Evolutionary conservation across 2,888 invertebrate species (phyloP), one percentile per base, ranked within the genome.

Genomic region (Nomada ruficornis): DNA sequence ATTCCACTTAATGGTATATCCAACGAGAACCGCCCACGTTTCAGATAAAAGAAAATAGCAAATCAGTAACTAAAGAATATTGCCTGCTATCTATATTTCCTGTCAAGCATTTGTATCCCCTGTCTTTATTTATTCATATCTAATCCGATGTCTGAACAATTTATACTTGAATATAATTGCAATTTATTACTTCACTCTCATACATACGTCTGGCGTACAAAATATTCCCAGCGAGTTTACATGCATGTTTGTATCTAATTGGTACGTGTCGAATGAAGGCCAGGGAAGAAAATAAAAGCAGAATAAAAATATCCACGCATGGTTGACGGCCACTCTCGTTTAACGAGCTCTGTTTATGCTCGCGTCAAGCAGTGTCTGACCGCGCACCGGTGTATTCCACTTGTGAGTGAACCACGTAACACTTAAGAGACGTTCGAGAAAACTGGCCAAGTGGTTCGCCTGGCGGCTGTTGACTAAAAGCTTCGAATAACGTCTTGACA

Each of bases 401-500:
- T 57, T 50, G n/a, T 42, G 47, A n/a, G 52, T 13, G 63, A 55
- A 69, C 29, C 50, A 67, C 23, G 26, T n/a, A n/a, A 47, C 80
- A 57, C 80, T 80, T 52, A 18, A 55, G 67, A 50, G 72, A 68
- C 68, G 52, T 80, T 68, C 55, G 60, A 71, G 80, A 71, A 79
- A 79, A 60, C 65, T 79, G 60, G 47, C 80, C 80, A 77, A 80
- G 65, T 78, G 65, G 23, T 47, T 50, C 67, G 10, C 23, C 36
- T 55, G 10, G 54, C 23, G 44, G 50, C 44, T 73, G 80, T 72
- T 79, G 72, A 72, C 72, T 63, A 68, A 68, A 47, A 13, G 64
- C 64, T 64, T 44, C 59, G 11, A 62, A 29, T 57, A 79, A 52
- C 80, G 47, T 68, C 72, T 79, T 79, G 79, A 75, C 70, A 82